phyloP scores from a whole-genome alignment of 2,888 invertebrate species.

The Xiphydria camelus region DNA sequence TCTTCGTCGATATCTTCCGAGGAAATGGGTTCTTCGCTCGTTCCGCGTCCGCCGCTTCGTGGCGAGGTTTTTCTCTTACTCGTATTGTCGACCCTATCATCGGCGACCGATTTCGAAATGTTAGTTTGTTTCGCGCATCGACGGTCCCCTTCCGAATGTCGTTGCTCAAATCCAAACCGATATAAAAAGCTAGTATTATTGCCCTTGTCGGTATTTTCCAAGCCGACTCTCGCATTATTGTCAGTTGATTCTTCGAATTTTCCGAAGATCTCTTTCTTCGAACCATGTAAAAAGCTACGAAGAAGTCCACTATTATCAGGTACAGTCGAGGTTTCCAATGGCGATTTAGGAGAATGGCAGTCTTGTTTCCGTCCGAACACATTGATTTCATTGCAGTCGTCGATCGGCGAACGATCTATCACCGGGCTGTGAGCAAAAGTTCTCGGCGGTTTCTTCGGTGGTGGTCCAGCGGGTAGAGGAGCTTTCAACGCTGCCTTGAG shows the following conservation, averaged over 20 bases:
- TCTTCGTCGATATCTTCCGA: too few relatives aligned
- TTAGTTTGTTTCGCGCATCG: slow-evolving; percentile 8
- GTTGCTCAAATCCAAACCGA: too few relatives aligned
- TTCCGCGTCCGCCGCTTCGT: too few relatives aligned
- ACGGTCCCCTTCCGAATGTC: too few relatives aligned
- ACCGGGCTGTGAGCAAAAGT: slow-evolving; percentile 60
- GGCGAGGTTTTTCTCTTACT: too few relatives aligned
- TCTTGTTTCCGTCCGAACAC: slow-evolving; percentile 6
- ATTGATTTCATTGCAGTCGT: slow-evolving; percentile 12
- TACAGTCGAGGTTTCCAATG: background rate
- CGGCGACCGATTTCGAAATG: background rate
- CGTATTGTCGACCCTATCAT: background rate
- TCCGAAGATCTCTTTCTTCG: background rate
- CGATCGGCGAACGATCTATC: slow-evolving; percentile 8
- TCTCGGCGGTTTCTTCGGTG: slow-evolving; percentile 77
- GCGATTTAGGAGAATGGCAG: background rate
- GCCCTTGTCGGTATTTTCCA: too few relatives aligned
- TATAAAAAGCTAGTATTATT: slow-evolving; percentile 7
- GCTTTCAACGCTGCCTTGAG: slow-evolving; percentile 69
- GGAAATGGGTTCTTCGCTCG: background rate
- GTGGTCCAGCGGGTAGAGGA: slow-evolving; percentile 71
- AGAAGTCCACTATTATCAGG: background rate
- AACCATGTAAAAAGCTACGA: slow-evolving; percentile 2
- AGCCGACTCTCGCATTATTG: background rate
- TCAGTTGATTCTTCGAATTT: background rate